A percentile compares a stretch with the other conserved stretches of the same genome.
These are phyloP conservation scores for Phycodurus eques DNA, from an alignment of 2,113 vertebrate species.

Conservation along the genomic window DNA sequence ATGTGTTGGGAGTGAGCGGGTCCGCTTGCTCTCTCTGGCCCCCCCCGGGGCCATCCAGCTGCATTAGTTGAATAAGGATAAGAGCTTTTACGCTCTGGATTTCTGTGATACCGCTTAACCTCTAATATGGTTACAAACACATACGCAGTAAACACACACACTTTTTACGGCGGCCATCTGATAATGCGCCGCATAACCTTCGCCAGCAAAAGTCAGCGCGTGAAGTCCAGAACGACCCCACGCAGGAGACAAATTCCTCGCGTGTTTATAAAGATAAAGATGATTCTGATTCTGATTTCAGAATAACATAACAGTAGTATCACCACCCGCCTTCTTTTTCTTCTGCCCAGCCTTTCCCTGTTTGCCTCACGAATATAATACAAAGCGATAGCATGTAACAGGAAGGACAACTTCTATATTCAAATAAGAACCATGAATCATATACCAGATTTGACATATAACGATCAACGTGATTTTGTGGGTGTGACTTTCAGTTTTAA, in stretches of 20 bases:
- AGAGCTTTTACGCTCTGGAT: conserved; percentile 36
- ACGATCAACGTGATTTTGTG: too few relatives aligned
- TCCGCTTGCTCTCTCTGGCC: conserved; percentile 12
- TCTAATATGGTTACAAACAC: conserved; percentile 16
- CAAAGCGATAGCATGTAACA: too few relatives aligned
- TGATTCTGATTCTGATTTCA: too few relatives aligned
- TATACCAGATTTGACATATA: too few relatives aligned
- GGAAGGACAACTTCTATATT: too few relatives aligned
- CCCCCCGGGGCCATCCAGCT: conserved; percentile 10
- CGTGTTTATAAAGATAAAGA: too few relatives aligned
- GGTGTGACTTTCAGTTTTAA: too few relatives aligned
- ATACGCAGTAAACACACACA: neutral
- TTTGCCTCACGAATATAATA: too few relatives aligned
- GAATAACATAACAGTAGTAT: too few relatives aligned
- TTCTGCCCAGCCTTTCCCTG: too few relatives aligned
- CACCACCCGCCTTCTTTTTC: too few relatives aligned
- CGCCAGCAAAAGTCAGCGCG: conserved; percentile 13
- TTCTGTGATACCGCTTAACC: conserved; percentile 43
- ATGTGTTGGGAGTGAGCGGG: conserved; percentile 11
- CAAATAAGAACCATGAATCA: too few relatives aligned
- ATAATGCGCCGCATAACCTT: conserved; percentile 40
- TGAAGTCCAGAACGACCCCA: conserved; percentile 14
- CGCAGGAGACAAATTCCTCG: neutral
- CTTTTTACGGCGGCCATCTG: conserved; percentile 23
- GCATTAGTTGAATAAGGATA: conserved; percentile 50